Conservation (phyloP, 2,888 invertebrate species). For the Tetragnatha montana region DNA sequence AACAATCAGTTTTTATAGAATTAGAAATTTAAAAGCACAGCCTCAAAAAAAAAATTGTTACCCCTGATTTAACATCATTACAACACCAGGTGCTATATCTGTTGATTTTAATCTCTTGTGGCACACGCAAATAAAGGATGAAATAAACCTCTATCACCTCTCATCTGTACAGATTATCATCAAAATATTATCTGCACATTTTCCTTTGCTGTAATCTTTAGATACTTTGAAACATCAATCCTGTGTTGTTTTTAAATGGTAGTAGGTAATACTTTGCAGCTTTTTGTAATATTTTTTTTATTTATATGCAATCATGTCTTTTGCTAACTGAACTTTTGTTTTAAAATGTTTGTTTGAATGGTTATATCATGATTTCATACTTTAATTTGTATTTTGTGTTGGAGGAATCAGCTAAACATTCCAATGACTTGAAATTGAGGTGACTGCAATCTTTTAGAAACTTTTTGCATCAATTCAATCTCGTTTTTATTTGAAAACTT, state of each 20-base stretch:
- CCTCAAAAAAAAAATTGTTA: no score
- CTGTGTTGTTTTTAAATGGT: conserved; percentile 5
- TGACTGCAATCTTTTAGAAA: neutral
- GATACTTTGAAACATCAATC: neutral
- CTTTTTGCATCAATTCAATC: no score
- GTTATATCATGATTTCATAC: neutral
- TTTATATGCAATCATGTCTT: neutral
- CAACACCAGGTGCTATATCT: conserved; percentile 47
- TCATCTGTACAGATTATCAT: conserved; percentile 42
- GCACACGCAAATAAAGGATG: conserved; percentile 27
- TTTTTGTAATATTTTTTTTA: conserved; percentile 1
- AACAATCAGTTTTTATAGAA: neutral
- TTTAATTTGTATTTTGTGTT: neutral
- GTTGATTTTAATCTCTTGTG: conserved; percentile 11
- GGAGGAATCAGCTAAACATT: neutral
- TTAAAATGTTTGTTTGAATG: neutral
- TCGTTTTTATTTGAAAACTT: no score
- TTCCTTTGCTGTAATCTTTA: neutral
- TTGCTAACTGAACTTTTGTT: neutral
- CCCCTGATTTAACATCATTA: no score
- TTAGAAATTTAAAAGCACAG: no score
- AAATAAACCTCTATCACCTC: neutral
- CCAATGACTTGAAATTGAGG: neutral
- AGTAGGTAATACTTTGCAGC: conserved; percentile 8
- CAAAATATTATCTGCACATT: conserved; percentile 34